Conservation (phyloP, 2,113 vertebrate genomes). For the Orthonyx spaldingii region DNA sequence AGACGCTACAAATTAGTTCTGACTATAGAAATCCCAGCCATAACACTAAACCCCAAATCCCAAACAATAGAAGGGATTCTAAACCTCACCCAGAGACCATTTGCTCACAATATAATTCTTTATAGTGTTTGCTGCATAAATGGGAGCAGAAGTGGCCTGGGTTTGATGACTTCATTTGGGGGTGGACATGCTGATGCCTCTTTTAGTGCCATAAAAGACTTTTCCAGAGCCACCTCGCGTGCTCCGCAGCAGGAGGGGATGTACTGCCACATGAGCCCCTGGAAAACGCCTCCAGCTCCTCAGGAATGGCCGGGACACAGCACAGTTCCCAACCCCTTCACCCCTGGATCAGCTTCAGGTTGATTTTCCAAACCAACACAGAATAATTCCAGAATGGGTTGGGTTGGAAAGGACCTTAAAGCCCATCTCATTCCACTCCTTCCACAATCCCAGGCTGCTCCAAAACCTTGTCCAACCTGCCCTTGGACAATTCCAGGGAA, state of each 20-base stretch:
- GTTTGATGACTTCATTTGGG: slow-evolving; percentile 2
- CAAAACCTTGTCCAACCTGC: fast-evolving
- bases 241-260: not conserved
- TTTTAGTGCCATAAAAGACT: not conserved
- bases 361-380: not conserved
- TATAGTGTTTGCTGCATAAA: not conserved
- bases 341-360: not conserved
- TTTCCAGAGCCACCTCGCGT: not conserved
- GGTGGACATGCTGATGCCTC: not conserved
- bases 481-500: not conserved
- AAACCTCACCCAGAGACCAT: slow-evolving; percentile 15
- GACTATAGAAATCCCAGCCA: not conserved
- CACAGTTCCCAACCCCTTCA: not conserved
- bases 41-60: not conserved
- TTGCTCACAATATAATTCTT: not conserved
- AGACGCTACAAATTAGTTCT: slow-evolving; percentile 8
- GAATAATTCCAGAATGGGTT: not conserved
- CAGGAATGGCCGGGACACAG: fast-evolving
- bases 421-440: no score
- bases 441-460: not conserved
- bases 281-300: fast-evolving
- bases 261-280: not conserved
- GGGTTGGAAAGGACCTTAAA: not conserved
- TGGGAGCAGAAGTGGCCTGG: not conserved
- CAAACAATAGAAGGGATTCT: slow-evolving; percentile 19